Base-by-base conservation (phyloP, 2,888 invertebrate species). In the Drosophila longiperda region DNA sequence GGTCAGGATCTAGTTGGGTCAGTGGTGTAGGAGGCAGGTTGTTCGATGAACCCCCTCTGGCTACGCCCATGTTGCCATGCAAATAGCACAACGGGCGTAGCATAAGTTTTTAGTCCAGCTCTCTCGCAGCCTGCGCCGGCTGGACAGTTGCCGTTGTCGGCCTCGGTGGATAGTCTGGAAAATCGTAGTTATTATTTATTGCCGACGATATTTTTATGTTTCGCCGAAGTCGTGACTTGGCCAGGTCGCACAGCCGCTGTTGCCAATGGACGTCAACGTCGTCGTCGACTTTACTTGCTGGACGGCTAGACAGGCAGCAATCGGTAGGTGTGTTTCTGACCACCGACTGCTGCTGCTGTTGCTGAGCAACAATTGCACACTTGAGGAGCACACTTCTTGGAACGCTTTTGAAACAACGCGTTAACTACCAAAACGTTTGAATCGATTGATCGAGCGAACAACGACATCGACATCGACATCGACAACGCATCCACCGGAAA, bases 101-200 rank as follows among this genome's bases (percentile, higher is more conserved):
- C 67, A 68, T 79, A 55, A 57, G 70, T 33, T 53, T 50, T 63
- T 50, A 54, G 26, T 33, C 48, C 20, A 12, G 26, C 15, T 36
- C 15, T 36, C 57, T n/a, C 36, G 17, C 20, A 6, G n/a, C 34
- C 58, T 26, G 11, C 17, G 33, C 4, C 3, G 49, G 15, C 63
- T 48, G 64, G 26, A 32, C 68, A 59, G 61, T 40, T 60, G 50
- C 42, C 32, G 58, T 66, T 77, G 70, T 77, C 73, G 67, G 64
- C 77, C 64, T 80, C 71, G 20, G 69, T 72, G 58, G 90, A 83
- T 86, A 90, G 87, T 86, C 86, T 89, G 89, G 82, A 90, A 90
- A 90, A 89, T 89, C 87, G 90, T 88, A 90, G 90, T 90, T 88
- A 88, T 88, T 88, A 88, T 88, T 88, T 88, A 88, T 88, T 90